These are phyloP conservation scores for Drosophila bocki DNA, from an alignment of 1,140 invertebrate species.

Conservation along the genomic window DNA sequence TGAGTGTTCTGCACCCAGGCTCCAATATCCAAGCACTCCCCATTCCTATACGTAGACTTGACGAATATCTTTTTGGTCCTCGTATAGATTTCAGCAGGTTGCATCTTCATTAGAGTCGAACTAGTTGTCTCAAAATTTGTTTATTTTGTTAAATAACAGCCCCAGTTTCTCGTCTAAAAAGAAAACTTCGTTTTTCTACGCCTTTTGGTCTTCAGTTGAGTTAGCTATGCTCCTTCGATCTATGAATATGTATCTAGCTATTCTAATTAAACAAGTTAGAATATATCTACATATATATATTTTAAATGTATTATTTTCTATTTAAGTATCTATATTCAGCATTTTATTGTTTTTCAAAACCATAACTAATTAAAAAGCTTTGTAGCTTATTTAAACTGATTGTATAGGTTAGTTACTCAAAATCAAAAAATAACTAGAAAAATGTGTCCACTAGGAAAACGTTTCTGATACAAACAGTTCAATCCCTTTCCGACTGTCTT, in stretches of 20 bases:
- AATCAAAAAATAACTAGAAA: background rate
- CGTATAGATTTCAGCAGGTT: background rate
- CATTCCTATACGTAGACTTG: background rate
- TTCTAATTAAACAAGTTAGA: background rate
- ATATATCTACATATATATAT: background rate
- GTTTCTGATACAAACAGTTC: background rate
- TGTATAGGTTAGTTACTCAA: background rate
- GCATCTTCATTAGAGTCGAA: background rate
- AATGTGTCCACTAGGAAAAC: background rate
- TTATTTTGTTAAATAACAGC: background rate
- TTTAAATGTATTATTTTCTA: background rate
- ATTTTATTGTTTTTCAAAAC: background rate
- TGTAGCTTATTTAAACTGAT: background rate
- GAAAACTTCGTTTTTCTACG: background rate
- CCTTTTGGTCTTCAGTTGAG: background rate
- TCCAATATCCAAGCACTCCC: too few species aligned
- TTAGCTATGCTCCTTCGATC: too few species aligned
- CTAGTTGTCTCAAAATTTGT: background rate
- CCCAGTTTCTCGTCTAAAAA: background rate
- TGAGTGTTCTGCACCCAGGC: slow-evolving; percentile 85
- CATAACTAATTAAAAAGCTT: background rate
- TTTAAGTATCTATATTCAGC: background rate
- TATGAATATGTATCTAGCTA: background rate
- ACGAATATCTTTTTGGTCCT: too few species aligned
- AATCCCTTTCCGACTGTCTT: background rate